Conservation (phyloP, 2,888 invertebrate genomes). For the Oscheius onirici region DNA sequence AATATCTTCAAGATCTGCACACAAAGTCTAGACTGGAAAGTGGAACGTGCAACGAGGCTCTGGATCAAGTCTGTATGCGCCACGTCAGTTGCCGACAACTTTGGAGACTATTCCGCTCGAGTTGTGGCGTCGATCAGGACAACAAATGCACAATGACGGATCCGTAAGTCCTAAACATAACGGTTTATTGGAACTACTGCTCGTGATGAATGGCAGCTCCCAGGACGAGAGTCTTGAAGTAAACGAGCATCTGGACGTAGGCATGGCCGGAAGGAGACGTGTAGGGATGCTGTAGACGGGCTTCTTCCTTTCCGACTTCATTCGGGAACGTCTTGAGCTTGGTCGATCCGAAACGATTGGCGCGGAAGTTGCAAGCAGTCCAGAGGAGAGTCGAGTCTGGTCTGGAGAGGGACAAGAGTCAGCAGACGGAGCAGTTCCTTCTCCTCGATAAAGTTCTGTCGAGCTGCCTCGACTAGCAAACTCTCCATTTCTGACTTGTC, state of each 20-base stretch:
- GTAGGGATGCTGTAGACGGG: constrained; percentile 12
- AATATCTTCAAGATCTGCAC: constrained; percentile 21
- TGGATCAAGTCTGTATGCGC: constrained; percentile 64
- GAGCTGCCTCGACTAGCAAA: background rate
- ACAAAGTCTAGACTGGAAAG: constrained; percentile 39
- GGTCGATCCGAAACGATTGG: constrained; percentile 14
- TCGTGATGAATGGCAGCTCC: background rate
- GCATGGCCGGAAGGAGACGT: background rate
- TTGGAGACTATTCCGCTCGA: constrained; percentile 67
- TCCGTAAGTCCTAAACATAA: constrained; percentile 36
- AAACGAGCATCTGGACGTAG: constrained; percentile 12
- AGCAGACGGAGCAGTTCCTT: background rate
- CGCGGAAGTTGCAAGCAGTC: constrained; percentile 20
- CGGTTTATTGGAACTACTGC: background rate
- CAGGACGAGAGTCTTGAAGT: constrained; percentile 2
- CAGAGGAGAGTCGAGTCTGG: background rate
- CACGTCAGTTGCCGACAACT: constrained; percentile 68
- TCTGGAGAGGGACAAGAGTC: background rate
- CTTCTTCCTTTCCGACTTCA: background rate
- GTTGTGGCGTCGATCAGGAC: constrained; percentile 67
- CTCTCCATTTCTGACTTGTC: background rate
- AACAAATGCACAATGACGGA: constrained; percentile 68
- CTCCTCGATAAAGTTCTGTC: background rate
- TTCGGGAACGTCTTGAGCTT: constrained; percentile 21
- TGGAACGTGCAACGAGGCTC: constrained; percentile 63